Conservation (phyloP, 1,140 invertebrate genomes). For the Caenorhabditis inopinata region DNA sequence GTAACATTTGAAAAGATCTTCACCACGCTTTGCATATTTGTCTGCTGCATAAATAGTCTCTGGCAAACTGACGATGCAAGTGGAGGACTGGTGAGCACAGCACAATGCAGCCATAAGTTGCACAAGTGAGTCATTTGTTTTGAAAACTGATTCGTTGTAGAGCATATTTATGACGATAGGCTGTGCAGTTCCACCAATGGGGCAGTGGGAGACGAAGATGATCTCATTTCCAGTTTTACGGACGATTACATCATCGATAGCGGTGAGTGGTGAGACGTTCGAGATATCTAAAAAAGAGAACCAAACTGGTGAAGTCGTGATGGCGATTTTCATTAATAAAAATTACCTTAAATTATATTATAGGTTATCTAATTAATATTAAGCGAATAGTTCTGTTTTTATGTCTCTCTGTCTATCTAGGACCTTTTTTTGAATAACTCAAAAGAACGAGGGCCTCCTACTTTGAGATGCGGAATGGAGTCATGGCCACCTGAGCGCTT, state of each 20-base stretch:
- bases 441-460: too few relatives aligned
- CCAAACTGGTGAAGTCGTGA: too few relatives aligned
- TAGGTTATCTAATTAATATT: too few relatives aligned
- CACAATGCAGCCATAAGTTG: constrained; percentile 8
- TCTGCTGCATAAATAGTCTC: constrained; percentile 49
- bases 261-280: not conserved
- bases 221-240: not conserved
- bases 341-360: too few relatives aligned
- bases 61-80: constrained; percentile 24
- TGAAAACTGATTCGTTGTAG: not conserved
- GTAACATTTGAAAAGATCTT: not conserved
- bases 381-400: too few relatives aligned
- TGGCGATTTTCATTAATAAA: too few relatives aligned
- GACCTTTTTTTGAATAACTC: too few relatives aligned
- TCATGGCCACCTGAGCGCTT: too few relatives aligned
- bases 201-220: not conserved
- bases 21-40: constrained; percentile 47
- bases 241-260: not conserved
- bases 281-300: constrained; percentile 39
- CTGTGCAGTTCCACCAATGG: not conserved
- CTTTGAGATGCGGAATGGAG: too few relatives aligned
- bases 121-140: not conserved
- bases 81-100: constrained; percentile 35
- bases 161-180: not conserved
- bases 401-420: too few relatives aligned